Evolutionary conservation across 2,113 vertebrate genomes (phyloP).

Genomic region (Larimichthys crocea): DNA sequence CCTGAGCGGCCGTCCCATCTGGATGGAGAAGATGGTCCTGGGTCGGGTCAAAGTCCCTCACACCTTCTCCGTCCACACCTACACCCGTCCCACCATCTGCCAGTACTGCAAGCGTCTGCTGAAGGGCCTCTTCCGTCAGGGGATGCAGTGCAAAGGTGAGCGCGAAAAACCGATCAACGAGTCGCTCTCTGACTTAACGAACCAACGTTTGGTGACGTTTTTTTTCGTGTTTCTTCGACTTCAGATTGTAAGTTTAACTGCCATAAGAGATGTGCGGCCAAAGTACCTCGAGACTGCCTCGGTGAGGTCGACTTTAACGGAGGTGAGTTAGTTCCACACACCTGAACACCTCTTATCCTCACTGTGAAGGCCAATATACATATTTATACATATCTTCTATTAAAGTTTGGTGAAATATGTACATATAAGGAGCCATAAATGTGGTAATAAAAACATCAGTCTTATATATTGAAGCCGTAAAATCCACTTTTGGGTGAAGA

Average conservation of each 20-base stretch:
- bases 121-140: constrained; percentile 96
- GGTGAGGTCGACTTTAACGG: constrained; percentile 94
- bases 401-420: no score
- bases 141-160: constrained; percentile 97
- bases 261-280: constrained; percentile 95
- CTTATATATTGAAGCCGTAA: no score
- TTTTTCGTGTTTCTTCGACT: background rate
- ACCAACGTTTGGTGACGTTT: background rate
- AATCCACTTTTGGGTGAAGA: no score
- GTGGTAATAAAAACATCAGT: no score
- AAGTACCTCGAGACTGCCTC: constrained; percentile 93
- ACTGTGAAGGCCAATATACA: no score
- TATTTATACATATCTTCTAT: no score
- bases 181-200: no score
- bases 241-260: constrained; percentile 97
- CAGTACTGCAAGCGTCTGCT: constrained; percentile 95
- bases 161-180: background rate
- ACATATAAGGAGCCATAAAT: no score
- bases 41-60: constrained; percentile 96
- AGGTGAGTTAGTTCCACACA: constrained; percentile 82
- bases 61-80: constrained; percentile 96
- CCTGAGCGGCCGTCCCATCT: constrained; percentile 94
- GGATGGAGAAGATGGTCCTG: constrained; percentile 98
- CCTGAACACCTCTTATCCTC: background rate
- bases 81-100: constrained; percentile 95